Evolutionary conservation across 2,888 invertebrate species (phyloP), one percentile per base, ranked within the genome.

Genomic region (Orchesella flavescens): DNA sequence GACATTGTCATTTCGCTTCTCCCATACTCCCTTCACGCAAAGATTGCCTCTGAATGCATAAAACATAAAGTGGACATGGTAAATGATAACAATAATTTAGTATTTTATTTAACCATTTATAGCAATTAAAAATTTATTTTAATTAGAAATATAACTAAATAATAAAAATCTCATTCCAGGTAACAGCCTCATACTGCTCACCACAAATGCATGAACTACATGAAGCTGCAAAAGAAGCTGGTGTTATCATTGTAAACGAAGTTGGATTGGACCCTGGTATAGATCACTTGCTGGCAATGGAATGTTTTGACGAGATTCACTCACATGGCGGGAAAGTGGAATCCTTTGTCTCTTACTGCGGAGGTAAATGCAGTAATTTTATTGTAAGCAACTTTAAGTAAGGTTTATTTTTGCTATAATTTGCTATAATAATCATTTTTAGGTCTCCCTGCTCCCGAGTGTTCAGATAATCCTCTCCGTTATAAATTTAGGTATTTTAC

Each of bases 181-280:
- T 34, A 19, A 99, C 99, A 0, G 98, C 98, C 0, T 98, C 97
- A 84, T 99, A 99, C 89, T 93, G 96, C 78, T 94, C 95, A 13
- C 94, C 96, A 0, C 94, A 95, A 89, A 95, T 99, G 88, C 93
- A 93, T 89, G 93, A 93, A 0, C 91, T 98, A 12, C 94, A 98
- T 89, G 91, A 95, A 57, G 92, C 92, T 77, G 99, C 99, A 0
- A 92, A 93, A 69, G 94, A 95, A 46, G 96, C 97, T 0, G 97
- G 96, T 0, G 92, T 99, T 0, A 98, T 98, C 0, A 93, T 99
- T 59, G 91, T 99, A 86, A 99, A 99, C 89, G 99, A 99, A 91
- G 95, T 98, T 0, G 99, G 99, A 0, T 92, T 99, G 44, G 99
- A 99, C 90, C 99, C 99, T 0, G 99, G 99, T n/a, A 97, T 98